Conservation (phyloP, 1,140 invertebrate species). For the Globodera rostochiensis region DNA sequence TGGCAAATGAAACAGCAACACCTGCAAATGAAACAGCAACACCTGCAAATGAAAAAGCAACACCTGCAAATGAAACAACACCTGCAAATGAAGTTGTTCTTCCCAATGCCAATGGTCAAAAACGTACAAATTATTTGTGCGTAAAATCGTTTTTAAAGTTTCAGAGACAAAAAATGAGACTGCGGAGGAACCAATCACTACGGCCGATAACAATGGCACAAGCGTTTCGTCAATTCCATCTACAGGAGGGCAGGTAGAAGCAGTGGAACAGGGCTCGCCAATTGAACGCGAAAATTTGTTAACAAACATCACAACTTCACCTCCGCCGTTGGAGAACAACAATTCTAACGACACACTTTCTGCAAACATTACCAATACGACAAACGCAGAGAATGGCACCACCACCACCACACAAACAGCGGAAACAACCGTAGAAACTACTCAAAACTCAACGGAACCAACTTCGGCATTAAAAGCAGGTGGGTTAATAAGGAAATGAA, state of each 20-base stretch:
- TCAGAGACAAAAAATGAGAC: not conserved
- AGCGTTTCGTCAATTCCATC: not conserved
- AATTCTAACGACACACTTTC: not conserved
- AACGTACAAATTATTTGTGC: not conserved
- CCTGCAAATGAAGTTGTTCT: not conserved
- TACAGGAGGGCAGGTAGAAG: not conserved
- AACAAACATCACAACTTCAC: not conserved
- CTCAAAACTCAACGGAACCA: constrained; percentile 5
- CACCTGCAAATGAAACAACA: not conserved
- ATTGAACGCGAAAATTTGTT: not conserved
- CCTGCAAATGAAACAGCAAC: not conserved
- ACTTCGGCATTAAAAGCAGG: too few species aligned
- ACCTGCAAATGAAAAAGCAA: too few species aligned
- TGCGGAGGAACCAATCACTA: not conserved
- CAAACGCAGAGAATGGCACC: not conserved
- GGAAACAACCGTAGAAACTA: not conserved
- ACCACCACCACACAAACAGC: not conserved
- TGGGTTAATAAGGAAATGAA: too few species aligned
- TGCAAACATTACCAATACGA: constrained; percentile 14
- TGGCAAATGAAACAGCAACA: not conserved
- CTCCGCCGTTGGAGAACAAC: not conserved
- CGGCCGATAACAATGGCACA: not conserved
- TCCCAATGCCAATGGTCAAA: not conserved
- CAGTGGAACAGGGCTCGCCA: not conserved
- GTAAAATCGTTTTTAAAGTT: not conserved